A percentile compares a stretch with the other conserved stretches of the same genome.
Conservation (phyloP, 2,888 invertebrate species). For the Metellina segmentata region DNA sequence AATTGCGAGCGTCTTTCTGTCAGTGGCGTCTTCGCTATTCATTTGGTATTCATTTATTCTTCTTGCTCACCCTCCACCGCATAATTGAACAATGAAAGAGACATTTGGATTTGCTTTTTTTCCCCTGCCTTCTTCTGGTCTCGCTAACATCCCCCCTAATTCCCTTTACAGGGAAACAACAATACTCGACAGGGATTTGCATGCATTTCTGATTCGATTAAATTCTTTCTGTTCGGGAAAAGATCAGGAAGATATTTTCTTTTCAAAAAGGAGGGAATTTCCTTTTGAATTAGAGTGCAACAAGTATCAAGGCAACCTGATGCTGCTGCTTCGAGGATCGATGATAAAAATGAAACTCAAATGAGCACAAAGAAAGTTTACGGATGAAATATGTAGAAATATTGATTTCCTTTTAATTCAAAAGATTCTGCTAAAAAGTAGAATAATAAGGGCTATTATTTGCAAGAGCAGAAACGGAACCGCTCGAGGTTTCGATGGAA, state of each 20-base stretch:
- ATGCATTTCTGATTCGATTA: conserved; percentile 75
- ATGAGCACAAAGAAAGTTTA: conserved; percentile 72
- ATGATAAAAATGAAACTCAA: conserved; percentile 59
- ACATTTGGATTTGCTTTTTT: conserved; percentile 51
- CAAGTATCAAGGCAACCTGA: conserved; percentile 73
- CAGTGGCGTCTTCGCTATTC: conserved; percentile 51
- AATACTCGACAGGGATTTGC: conserved; percentile 68
- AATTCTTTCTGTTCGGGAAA: conserved; percentile 9
- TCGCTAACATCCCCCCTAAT: conserved; percentile 23
- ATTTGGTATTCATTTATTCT: conserved; percentile 74
- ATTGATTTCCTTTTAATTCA: conserved; percentile 73
- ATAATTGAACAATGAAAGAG: conserved; percentile 73
- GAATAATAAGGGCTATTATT: conserved; percentile 71
- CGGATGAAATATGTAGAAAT: conserved; percentile 51
- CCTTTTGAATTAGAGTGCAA: conserved; percentile 71
- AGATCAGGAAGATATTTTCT: conserved; percentile 18
- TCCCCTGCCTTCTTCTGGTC: conserved; percentile 9
- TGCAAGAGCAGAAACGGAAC: conserved; percentile 47
- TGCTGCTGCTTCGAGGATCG: conserved; percentile 52
- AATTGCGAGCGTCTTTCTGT: conserved; percentile 37
- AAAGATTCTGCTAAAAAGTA: conserved; percentile 69
- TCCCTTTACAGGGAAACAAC: conserved; percentile 55
- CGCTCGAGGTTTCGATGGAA: conserved; percentile 38
- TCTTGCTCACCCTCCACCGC: conserved; percentile 43
- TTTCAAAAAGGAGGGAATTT: conserved; percentile 33